Base-by-base conservation (phyloP, 2,797 vertebrate genomes). In the Centroberyx gerrardi region DNA sequence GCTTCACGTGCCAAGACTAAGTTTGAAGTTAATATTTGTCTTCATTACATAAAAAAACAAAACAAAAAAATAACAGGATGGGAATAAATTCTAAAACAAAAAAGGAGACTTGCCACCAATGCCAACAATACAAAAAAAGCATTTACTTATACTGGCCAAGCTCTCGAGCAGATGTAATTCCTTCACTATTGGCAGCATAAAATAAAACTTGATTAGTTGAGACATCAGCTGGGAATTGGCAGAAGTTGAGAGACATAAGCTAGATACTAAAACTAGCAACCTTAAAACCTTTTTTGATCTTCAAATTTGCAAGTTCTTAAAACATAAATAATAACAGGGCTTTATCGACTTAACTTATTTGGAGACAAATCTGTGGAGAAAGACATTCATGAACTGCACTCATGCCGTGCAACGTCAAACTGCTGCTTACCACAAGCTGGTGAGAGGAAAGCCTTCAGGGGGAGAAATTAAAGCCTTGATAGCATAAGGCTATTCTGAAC, bases 1-100 rank as follows among this genome's bases (percentile, higher is more conserved):
- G 76, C 75, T 76, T 87, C 53, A 84, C 79, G 80, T 76, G 74
- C 62, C 36, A 6, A 86, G 62, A 81, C 61, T 46, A 65, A 66
- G 18, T 69, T 58, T 69, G 52, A 71, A 74, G 12, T 61, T 59
- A 66, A 49, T 28, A 68, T 81, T 81, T 61, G 17, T 71, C 36
- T 54, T 66, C 14, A 54, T 44, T 59, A 68, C 52, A 59, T 84
- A 82, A 74, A 81, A 86, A 82, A 86, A 72, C 68, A 69, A 10
- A 81, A 22, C 1, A 22, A 22, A 22, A 22, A 1, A 86, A 78
- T 3, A 8, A 62, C n/a, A 66, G 75, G 36, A 65, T 15, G 46
- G 38, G 78, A 67, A 65, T 9, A 81, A 83, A 80, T 73, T 18
- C 75, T 22, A 54, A 61, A 61, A 78, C 28, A 75, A 59, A 33